These are phyloP conservation scores for Drosophila basisetae DNA, from an alignment of 2,888 invertebrate genomes.

Conservation along the genomic window DNA sequence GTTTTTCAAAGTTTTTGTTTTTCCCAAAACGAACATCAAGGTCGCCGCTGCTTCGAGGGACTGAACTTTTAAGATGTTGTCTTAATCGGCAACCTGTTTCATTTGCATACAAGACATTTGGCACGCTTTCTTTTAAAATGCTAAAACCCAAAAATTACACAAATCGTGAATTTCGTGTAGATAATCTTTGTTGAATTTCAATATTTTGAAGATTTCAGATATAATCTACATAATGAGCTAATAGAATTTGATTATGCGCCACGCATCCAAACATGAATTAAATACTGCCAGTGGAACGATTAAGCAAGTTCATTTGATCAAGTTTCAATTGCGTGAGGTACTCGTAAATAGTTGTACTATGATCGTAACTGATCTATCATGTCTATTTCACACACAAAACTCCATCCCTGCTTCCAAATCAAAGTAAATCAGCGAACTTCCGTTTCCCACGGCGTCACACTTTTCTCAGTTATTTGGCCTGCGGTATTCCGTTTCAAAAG, in stretches of 20 bases:
- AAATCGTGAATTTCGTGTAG: conserved; percentile 3
- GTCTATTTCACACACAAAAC: not conserved
- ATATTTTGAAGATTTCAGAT: not conserved
- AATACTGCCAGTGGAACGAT: not conserved
- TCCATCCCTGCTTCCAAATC: not conserved
- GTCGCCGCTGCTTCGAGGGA: conserved; percentile 44
- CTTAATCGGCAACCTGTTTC: conserved; percentile 17
- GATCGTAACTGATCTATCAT: not conserved
- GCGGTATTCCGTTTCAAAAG: conserved; percentile 57
- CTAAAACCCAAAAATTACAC: conserved; percentile 14
- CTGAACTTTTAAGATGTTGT: conserved; percentile 13
- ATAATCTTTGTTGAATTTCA: not conserved
- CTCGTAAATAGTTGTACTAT: not conserved
- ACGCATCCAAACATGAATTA: not conserved
- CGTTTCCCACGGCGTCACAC: conserved; percentile 49
- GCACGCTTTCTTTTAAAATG: conserved; percentile 39
- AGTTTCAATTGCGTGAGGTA: not conserved
- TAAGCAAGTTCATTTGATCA: not conserved
- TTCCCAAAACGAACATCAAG: conserved; percentile 29
- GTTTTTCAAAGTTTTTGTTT: conserved; percentile 4
- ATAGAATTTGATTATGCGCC: not conserved
- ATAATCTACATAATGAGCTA: not conserved
- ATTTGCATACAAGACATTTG: conserved; percentile 40
- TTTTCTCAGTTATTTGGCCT: conserved; percentile 12
- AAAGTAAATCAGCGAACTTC: conserved; percentile 32